These are phyloP conservation scores for Pterobdella sp. DNA, from an alignment of 2,888 invertebrate species.

Conservation along the genomic window DNA sequence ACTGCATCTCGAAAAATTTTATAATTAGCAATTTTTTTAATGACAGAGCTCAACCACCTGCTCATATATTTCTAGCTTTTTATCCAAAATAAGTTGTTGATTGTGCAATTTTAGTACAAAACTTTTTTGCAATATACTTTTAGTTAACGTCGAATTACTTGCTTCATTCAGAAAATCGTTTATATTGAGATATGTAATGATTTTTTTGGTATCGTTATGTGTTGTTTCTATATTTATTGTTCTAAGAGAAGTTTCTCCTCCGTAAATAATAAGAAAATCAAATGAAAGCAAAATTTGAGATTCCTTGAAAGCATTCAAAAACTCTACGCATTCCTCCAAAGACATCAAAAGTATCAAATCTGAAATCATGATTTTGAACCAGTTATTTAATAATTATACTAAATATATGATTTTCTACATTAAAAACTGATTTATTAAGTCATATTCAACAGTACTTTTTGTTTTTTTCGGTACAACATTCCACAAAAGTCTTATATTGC, in stretches of 20 bases:
- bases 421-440: too few relatives aligned
- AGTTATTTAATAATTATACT: not conserved
- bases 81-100: too few relatives aligned
- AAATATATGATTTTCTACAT: not conserved
- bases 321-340: not conserved
- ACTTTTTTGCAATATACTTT: too few relatives aligned
- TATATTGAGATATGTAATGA: not conserved
- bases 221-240: not conserved
- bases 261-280: conserved; percentile 16
- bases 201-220: not conserved
- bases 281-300: too few relatives aligned
- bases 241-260: conserved; percentile 2
- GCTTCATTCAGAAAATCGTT: not conserved
- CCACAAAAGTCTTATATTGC: conserved; percentile 12
- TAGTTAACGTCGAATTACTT: not conserved
- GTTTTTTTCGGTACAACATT: not conserved
- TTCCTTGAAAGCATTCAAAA: not conserved
- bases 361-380: conserved; percentile 11
- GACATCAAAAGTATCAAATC: conserved; percentile 15
- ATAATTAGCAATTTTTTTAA: too few relatives aligned
- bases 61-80: too few relatives aligned
- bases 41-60: too few relatives aligned
- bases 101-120: too few relatives aligned
- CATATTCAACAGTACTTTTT: not conserved
- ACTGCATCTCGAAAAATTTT: too few relatives aligned